Conservation (phyloP, 2,113 vertebrate species). For the Clupea harengus region DNA sequence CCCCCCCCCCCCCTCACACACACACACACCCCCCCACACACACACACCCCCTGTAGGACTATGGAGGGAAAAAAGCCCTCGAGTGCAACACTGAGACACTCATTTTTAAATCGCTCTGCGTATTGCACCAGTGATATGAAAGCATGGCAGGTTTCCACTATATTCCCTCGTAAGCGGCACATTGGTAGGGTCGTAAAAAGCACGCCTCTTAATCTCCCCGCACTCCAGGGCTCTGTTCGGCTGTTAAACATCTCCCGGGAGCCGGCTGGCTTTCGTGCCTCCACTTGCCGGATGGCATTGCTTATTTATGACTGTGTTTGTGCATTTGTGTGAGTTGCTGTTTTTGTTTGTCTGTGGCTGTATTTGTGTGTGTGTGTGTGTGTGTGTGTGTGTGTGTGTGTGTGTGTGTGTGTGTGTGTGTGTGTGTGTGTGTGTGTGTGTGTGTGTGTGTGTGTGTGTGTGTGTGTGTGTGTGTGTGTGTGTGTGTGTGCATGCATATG, state of each 20-base stretch:
- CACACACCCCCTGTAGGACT: background rate
- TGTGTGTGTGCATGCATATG: background rate
- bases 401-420: background rate
- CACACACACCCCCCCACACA: background rate
- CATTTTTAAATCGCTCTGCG: slow-evolving; percentile 10
- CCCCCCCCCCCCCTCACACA: background rate
- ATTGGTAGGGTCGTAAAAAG: slow-evolving; percentile 34
- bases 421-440: background rate
- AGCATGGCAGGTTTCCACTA: slow-evolving; percentile 28
- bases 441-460: background rate
- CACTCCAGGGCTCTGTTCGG: slow-evolving; percentile 32
- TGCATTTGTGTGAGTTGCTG: background rate
- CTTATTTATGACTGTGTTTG: slow-evolving; percentile 45
- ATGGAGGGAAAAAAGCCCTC: background rate
- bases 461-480: background rate
- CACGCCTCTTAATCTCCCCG: slow-evolving; percentile 29
- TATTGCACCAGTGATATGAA: slow-evolving; percentile 34
- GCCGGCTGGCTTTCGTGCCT: slow-evolving; percentile 33
- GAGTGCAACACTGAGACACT: background rate
- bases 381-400: background rate
- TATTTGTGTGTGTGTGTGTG: background rate
- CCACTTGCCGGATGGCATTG: slow-evolving; percentile 39
- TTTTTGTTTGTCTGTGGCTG: background rate
- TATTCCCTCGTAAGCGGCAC: slow-evolving; percentile 14
- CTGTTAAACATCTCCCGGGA: slow-evolving; percentile 38